Evolutionary conservation across 2,888 invertebrate species (phyloP).

Genomic region (Amblyjoppa fuscipennis): DNA sequence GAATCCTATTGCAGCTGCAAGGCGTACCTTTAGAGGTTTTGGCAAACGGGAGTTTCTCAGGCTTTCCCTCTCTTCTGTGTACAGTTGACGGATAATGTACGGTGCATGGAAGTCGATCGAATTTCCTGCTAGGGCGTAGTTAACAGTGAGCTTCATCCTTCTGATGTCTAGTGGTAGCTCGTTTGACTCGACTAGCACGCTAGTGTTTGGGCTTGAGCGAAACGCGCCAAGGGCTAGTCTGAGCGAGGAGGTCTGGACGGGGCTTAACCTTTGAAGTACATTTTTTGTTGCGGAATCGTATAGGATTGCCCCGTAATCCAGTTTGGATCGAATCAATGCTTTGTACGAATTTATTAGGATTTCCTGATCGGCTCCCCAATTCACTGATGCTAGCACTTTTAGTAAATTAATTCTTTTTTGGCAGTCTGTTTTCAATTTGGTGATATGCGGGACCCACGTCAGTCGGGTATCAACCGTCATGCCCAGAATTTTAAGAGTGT

Average conservation of each 20-base stretch:
- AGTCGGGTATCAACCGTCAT: conserved; percentile 67
- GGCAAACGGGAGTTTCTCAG: neutral
- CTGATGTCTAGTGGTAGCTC: conserved; percentile 47
- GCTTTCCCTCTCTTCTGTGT: neutral
- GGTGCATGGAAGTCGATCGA: neutral
- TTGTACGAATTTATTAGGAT: conserved; percentile 36
- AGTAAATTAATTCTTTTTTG: conserved; percentile 48
- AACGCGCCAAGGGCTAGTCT: conserved; percentile 64
- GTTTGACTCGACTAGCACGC: conserved; percentile 59
- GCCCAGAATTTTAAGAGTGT: conserved; percentile 57
- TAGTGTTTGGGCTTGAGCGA: conserved; percentile 59
- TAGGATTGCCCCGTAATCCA: conserved; percentile 70
- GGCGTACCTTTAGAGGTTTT: conserved; percentile 12
- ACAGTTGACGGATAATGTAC: neutral
- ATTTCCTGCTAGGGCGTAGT: conserved; percentile 2
- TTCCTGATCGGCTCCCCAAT: conserved; percentile 51
- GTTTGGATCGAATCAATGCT: conserved; percentile 61
- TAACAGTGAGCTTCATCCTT: conserved; percentile 33
- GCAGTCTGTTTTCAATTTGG: conserved; percentile 53
- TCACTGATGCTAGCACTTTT: conserved; percentile 44
- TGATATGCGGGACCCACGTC: conserved; percentile 67
- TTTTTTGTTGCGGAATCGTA: conserved; percentile 64
- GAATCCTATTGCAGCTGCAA: neutral
- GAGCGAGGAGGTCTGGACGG: conserved; percentile 60
- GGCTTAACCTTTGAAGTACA: conserved; percentile 47